phyloP scores from a whole-genome alignment of 2,113 vertebrate species.

The Ursus arctos region DNA sequence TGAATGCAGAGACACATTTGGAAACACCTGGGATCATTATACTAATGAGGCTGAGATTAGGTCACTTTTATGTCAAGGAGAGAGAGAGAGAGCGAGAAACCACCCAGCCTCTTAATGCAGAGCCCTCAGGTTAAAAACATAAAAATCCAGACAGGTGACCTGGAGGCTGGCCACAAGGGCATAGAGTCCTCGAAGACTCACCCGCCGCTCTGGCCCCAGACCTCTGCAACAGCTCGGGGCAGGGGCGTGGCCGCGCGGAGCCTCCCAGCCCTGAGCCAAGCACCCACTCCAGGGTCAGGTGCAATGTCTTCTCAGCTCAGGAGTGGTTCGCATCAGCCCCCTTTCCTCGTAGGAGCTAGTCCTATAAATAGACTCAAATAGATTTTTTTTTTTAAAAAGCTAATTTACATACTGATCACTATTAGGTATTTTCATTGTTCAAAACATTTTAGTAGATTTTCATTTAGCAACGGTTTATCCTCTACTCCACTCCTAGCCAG shows the following conservation, averaged over 20 bases:
- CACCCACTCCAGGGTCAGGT: neutral
- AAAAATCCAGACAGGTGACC: conserved; percentile 52
- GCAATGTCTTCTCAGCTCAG: neutral
- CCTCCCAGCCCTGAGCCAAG: neutral
- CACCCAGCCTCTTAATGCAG: neutral
- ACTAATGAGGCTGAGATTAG: neutral
- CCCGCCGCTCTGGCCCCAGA: neutral
- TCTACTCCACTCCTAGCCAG: neutral
- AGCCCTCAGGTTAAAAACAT: neutral
- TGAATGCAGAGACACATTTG: too few relatives aligned
- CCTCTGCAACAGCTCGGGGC: neutral
- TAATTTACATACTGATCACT: neutral
- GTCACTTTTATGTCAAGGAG: neutral
- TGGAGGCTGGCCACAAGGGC: conserved; percentile 53
- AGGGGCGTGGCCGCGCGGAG: neutral
- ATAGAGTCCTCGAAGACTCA: conserved; percentile 35
- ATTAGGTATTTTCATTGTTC: neutral
- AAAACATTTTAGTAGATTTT: neutral
- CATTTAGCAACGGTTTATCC: too few relatives aligned
- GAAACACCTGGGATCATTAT: neutral
- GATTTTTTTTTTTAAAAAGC: neutral
- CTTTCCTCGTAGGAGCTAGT: neutral
- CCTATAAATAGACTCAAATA: neutral
- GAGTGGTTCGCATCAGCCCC: neutral
- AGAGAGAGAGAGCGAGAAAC: neutral